Evolutionary conservation across 2,888 invertebrate genomes (phyloP), one percentile per base, ranked within the genome.

Genomic region (Drosophila algonquin): DNA sequence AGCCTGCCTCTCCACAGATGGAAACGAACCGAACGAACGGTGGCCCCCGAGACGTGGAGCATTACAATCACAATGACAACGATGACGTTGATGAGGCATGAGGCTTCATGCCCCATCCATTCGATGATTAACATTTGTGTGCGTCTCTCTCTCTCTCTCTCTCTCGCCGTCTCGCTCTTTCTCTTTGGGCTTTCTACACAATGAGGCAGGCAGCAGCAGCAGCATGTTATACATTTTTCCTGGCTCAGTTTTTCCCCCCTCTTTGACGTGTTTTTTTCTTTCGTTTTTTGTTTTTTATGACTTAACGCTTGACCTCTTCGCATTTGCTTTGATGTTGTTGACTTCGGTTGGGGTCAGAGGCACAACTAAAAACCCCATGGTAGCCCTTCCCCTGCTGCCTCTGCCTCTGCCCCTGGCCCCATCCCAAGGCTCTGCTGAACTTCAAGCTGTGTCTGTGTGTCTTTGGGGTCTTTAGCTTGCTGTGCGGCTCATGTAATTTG

Each of bases 231-330:
- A 62, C 59, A 54, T 57, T 35, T 56, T 44, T 51, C 14, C 40
- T 24, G 16, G 40, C 51, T 55, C 51, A 6, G 40, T 40, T 14
- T 40, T 51, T 54, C 6, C 44, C 46, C 61, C 44, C 21, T 12
- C 47, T n/a, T 51, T 50, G 14, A 50, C n/a, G 9, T 55, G 55
- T 35, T 62, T 63, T 52, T 21, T 61, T 50, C 71, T 73, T 87
- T 35, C 57, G 58, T 52, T 63, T 62, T 21, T 61, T 50, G 71
- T 73, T 18, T 18, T n/a, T 87, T 72, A 77, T 87, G 81, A 89
- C 89, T 89, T 85, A 72, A 85, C 85, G 89, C 87, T 89, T 85
- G 85, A 85, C 85, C 85, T 70, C 74, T 77, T 74, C 73, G 81
- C 89, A 63, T 72, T 63, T 73, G 64, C 87, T 81, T 87, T 86